Base-by-base conservation (phyloP, 2,888 invertebrate genomes). In the Belgica antarctica region DNA sequence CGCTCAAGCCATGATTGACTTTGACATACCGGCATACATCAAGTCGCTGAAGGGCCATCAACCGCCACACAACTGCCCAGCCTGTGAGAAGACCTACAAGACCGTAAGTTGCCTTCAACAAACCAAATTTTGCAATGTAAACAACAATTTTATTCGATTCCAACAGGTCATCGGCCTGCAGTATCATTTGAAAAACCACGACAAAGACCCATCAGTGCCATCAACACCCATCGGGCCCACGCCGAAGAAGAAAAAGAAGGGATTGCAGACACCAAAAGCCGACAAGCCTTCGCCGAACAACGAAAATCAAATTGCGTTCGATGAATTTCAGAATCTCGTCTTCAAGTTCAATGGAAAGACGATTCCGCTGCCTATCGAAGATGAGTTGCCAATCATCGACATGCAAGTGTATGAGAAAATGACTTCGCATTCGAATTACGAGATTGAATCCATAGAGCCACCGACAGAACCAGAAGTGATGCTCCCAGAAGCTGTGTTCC, bases 51-150 rank as follows among this genome's bases (percentile, higher is more conserved):
- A 89, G 89, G 77, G 89, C 73, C 74, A 77, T 34, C 75, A 76
- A 71, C 92, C 94, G 68, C 94, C 94, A 65, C 94, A 91, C 80
- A 87, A 88, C 75, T 95, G 94, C 76, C 94, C 94, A 7, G 84
- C 89, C 76, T 94, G 94, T 81, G 89, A 89, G 73, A 89, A 90
- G 78, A 87, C 89, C 22, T 94, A 94, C 79, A 92, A 92, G 80
- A 92, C 92, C 72, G 87, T 91, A 73, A 41, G 41, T 15, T 12
- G 41, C 41, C 52, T 24, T 17, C 22, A 63, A 24, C 22, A 22
- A n/a, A n/a, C 10, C 5, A n/a, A 27, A 22, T 62, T n/a, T 36
- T 36, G 19, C 24, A 22, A 15, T 36, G n/a, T 34, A 17, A 12
- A 17, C 10, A 19, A 28, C 25, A 27, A 31, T 28, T 47, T 69